Evolutionary conservation across 1,140 invertebrate species (phyloP), one percentile per base, ranked within the genome.

Genomic region (Trichonephila clavipes): DNA sequence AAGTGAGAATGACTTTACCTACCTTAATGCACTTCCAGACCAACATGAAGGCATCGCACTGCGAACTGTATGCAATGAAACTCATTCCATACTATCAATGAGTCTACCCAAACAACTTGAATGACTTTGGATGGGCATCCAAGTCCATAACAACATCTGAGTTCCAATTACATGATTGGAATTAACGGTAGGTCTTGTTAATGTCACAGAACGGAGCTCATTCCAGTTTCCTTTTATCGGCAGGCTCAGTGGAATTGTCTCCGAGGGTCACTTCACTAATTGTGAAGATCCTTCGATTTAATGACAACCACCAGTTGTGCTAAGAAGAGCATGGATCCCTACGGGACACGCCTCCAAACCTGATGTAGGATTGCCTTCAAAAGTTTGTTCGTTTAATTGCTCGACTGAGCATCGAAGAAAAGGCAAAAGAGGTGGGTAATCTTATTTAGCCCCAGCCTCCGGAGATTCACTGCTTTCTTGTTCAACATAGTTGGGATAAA

Each of bases 161-260:
- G 85, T 87, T 87, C 85, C 58, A 87, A 87, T 87, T 87, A 87
- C 85, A 64, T 34, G 85, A 64, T 64, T 64, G 28, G 34, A 87
- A 87, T 87, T 87, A 87, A 64, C 85, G 61, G 61, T 64, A 40
- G 59, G 61, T 62, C 58, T 64, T 40, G 85, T 62, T 87, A 87
- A 87, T 64, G 85, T 87, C 85, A 64, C 85, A 58, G 59, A 62
- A 40, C 61, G 18, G 28, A 40, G 28, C 28, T 34, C 72, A 77
- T 77, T 85, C 51, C 51, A 28, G 72, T 77, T 64, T 28, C 72
- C 69, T 40, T 77, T 51, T 59, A 85, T 85, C 82, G 51, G n/a
- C 3, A 19, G 28, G 21, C 28, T 58, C 82, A 10, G 40, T 51
- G 40, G 51, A 58, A 85, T 85, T 85, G 82, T 85, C 24, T 85